Percentiles rank a stretch among this genome's conserved stretches.
These are phyloP conservation scores for Platycercus adscitus DNA, from an alignment of 2,113 vertebrate species.

Conservation along the genomic window DNA sequence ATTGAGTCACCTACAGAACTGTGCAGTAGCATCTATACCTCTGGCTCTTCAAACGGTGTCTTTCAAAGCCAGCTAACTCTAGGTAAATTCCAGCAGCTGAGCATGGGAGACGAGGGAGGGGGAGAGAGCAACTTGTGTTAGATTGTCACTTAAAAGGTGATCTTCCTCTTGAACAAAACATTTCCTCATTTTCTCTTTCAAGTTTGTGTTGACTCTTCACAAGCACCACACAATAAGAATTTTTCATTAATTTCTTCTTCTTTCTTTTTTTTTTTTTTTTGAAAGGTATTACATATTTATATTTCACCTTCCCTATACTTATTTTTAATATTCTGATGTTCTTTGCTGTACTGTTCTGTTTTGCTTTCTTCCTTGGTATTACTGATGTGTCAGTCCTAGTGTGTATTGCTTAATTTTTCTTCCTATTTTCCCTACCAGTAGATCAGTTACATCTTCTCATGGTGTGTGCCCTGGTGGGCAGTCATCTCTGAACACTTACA, in stretches of 20 bases:
- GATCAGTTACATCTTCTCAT: background rate
- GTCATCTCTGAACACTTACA: background rate
- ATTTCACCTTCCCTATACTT: background rate
- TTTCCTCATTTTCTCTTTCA: background rate
- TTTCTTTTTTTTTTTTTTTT: background rate
- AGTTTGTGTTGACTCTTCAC: background rate
- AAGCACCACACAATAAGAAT: background rate
- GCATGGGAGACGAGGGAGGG: too few relatives aligned
- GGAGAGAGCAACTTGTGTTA: background rate
- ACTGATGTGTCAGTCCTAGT: background rate
- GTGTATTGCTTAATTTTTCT: background rate
- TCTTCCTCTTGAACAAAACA: background rate
- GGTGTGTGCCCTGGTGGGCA: background rate
- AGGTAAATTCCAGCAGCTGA: background rate
- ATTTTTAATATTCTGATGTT: background rate
- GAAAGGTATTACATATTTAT: background rate
- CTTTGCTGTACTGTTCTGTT: background rate
- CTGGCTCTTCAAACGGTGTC: background rate
- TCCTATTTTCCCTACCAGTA: background rate
- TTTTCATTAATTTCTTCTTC: background rate
- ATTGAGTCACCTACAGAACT: background rate
- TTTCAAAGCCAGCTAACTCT: background rate
- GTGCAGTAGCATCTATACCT: background rate
- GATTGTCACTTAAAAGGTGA: background rate
- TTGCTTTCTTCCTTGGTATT: background rate